Percentiles rank a stretch among this genome's conserved stretches.
Evolutionary conservation across 2,797 vertebrate species (phyloP).

Genomic region (Eurystomus glaucurus): DNA sequence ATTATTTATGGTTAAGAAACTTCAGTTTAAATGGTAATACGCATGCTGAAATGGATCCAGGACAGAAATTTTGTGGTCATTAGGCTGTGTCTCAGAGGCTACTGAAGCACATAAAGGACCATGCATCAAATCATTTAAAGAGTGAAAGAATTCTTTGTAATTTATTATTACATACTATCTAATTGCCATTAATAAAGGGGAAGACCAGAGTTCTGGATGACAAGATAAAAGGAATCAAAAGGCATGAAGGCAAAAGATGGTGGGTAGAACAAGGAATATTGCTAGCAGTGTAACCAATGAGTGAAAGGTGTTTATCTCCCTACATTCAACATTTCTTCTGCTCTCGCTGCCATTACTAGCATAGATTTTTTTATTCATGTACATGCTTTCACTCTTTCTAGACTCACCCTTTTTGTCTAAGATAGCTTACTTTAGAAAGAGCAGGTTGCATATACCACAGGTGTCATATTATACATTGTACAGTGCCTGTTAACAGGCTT

Average conservation of each 20-base stretch:
- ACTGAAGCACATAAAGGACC: not conserved
- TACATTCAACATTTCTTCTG: not conserved
- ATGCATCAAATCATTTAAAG: not conserved
- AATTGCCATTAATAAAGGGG: not conserved
- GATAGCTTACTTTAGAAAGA: not conserved
- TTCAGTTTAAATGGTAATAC: constrained; percentile 3
- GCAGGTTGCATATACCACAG: accelerated
- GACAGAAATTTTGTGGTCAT: not conserved
- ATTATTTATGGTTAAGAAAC: not conserved
- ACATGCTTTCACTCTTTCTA: not conserved
- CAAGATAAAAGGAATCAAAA: not conserved
- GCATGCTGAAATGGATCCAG: not conserved
- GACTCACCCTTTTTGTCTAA: not conserved
- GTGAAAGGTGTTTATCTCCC: not conserved
- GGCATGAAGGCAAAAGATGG: not conserved
- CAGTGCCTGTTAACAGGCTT: not conserved
- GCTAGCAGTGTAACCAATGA: not conserved
- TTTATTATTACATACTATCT: not conserved
- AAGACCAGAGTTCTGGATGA: not conserved
- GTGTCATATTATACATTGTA: accelerated
- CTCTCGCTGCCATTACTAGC: not conserved
- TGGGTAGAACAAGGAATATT: not conserved
- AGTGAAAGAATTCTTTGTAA: not conserved
- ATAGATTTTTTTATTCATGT: not conserved
- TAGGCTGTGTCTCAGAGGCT: not conserved